Conservation (phyloP, 2,888 invertebrate genomes). For the Allygus modestus region DNA sequence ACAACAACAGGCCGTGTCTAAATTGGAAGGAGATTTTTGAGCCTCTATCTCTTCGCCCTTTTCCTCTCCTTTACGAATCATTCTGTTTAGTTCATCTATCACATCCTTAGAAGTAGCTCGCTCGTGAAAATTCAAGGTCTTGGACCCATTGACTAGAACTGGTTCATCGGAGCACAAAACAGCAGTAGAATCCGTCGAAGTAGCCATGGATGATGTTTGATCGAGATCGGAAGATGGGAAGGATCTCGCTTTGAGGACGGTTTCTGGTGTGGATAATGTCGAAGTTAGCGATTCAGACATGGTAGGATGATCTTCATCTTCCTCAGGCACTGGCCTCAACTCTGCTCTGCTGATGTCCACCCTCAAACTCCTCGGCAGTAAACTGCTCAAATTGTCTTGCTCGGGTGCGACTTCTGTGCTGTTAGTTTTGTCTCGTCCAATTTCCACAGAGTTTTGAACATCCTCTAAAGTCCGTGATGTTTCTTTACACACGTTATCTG, state of each 20-base stretch:
- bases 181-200: conserved; percentile 41
- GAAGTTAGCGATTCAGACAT: conserved; percentile 83
- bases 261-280: conserved; percentile 81
- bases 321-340: conserved; percentile 80
- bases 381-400: background rate
- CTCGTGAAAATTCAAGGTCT: conserved; percentile 82
- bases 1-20: conserved; percentile 82
- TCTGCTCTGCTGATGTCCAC: conserved; percentile 71
- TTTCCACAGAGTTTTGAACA: background rate
- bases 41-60: conserved; percentile 68
- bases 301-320: conserved; percentile 76
- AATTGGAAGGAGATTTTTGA: conserved; percentile 71
- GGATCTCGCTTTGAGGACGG: conserved; percentile 67
- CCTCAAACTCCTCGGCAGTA: conserved; percentile 60
- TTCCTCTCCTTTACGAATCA: conserved; percentile 79
- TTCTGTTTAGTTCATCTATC: conserved; percentile 84
- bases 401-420: background rate
- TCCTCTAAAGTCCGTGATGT: background rate
- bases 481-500: conserved; percentile 34
- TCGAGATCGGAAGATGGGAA: conserved; percentile 47
- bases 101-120: conserved; percentile 87
- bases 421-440: background rate
- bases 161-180: conserved; percentile 50
- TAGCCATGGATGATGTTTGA: conserved; percentile 26
- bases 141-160: conserved; percentile 73